A percentile compares a stretch with the other conserved stretches of the same genome.
These are phyloP conservation scores for Oreochromis niloticus DNA, from an alignment of 2,113 vertebrate species.

Conservation along the genomic window DNA sequence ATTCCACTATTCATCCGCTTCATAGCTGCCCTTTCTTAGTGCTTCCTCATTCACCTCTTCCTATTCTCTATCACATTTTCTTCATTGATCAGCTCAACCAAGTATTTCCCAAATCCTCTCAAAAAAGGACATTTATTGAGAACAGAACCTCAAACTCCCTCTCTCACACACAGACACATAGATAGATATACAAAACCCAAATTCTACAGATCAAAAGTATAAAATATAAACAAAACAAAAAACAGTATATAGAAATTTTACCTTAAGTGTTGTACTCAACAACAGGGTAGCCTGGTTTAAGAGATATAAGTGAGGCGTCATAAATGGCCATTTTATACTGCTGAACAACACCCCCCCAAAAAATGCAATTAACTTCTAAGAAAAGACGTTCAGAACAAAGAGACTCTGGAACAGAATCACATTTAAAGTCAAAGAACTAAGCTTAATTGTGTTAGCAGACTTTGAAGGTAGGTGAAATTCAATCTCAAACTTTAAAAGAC, in stretches of 20 bases:
- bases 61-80: not conserved
- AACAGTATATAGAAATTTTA: conserved; percentile 6
- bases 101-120: not conserved
- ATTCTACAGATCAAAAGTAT: not conserved
- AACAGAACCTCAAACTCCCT: not conserved
- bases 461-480: conserved; percentile 64
- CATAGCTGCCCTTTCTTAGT: not conserved
- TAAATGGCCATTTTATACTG: conserved; percentile 38
- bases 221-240: not conserved
- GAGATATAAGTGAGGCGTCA: conserved; percentile 32
- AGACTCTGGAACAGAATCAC: conserved; percentile 42
- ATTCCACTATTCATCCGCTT: not conserved
- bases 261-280: conserved; percentile 1
- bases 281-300: not conserved
- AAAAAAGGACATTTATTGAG: not conserved
- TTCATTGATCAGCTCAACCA: not conserved
- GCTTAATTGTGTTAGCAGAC: conserved; percentile 58
- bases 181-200: not conserved
- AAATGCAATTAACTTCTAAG: conserved; percentile 70
- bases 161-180: not conserved
- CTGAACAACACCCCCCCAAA: conserved; percentile 21
- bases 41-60: not conserved
- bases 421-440: conserved; percentile 60
- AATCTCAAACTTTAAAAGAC: conserved; percentile 59
- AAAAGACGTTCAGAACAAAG: conserved; percentile 56